Base-by-base conservation (phyloP, 2,888 invertebrate genomes). In the Dolomedes plantarius region DNA sequence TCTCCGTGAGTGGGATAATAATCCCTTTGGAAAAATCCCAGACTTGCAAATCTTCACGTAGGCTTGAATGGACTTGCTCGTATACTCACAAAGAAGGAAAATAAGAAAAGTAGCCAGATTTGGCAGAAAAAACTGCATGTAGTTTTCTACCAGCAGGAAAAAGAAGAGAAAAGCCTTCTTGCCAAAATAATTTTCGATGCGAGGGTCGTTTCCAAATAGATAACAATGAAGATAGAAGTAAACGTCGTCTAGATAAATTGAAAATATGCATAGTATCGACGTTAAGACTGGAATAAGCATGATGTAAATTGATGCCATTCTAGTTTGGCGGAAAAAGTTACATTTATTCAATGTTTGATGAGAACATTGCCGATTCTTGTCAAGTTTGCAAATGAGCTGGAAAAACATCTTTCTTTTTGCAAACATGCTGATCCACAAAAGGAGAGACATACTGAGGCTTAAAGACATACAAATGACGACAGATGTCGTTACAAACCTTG, bases 221-320 rank as follows among this genome's bases (percentile, higher is more conserved):
- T 81, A 81, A 28, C 81, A 81, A 36, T 81, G 68, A 11, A 81
- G 62, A n/a, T 81, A 81, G n/a, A 56, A 81, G 29, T 69, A 41
- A 16, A 39, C 28, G 62, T 81, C 81, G 6, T 69, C 69, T 11
- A 29, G 13, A 19, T 41, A 19, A 23, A 81, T 23, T 0, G 80
- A 67, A n/a, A 68, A 28, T 6, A 75, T 36, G 27, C 81, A 23
- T 27, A 67, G 29, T 23, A 74, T 1, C 0, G 81, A 81, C 3
- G 75, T 68, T 0, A 75, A 6, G 1, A 75, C 13, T 0, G 81
- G 81, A 2, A 74, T 41, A 23, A 81, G 19, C 2, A 81, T 56
- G 2, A 62, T 16, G 36, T 75, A 81, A 1, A 13, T 32, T 6
- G 69, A 56, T 13, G 39, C 68, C 0, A 64, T n/a, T 62, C n/a